Base-by-base conservation (phyloP, 2,888 invertebrate species). In the Chironomus riparius region DNA sequence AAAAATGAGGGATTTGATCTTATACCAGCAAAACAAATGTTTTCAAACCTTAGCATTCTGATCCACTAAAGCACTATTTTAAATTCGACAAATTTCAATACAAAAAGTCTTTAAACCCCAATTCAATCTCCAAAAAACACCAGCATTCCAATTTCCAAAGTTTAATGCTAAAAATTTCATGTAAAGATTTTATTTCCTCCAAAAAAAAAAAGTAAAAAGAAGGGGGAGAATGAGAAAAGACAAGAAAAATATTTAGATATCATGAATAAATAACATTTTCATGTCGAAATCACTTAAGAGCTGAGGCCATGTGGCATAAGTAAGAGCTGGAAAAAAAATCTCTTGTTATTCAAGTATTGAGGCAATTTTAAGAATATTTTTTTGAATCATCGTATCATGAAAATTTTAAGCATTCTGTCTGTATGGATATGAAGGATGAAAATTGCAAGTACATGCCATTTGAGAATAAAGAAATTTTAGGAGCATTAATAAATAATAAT, bases 401-500 rank as follows among this genome's bases (percentile, higher is more conserved):
- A 56, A 50, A 50, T 10, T 38, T 38, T 38, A 38, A 38, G 38
- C 38, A 38, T 38, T 38, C 1, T 1, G 38, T 38, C 10, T 38
- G 38, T 38, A 5, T 38, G 38, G 18, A 56, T 18, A 18, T 18
- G 15, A 18, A 56, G 56, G 18, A 56, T 15, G 56, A 18, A 18
- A 56, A 56, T 56, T 56, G 56, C 56, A 56, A 18, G 56, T 18
- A 56, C 56, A 56, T 56, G 56, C 56, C 56, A 56, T 56, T 56
- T 56, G 56, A 56, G 56, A 56, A n/a, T 56, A 56, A 38, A 38
- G 38, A 38, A 38, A 38, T 38, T 38, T 38, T 38, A 56, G 56
- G n/a, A 18, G 56, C 65, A 65, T 28, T 65, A 74, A 74, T 74
- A 74, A 74, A 74, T 68, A 68, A 74, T 68, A 62, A 74, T 74